Evolutionary conservation across 2,113 vertebrate genomes (phyloP).

Genomic region (Cyanoramphus novaezelandiae): DNA sequence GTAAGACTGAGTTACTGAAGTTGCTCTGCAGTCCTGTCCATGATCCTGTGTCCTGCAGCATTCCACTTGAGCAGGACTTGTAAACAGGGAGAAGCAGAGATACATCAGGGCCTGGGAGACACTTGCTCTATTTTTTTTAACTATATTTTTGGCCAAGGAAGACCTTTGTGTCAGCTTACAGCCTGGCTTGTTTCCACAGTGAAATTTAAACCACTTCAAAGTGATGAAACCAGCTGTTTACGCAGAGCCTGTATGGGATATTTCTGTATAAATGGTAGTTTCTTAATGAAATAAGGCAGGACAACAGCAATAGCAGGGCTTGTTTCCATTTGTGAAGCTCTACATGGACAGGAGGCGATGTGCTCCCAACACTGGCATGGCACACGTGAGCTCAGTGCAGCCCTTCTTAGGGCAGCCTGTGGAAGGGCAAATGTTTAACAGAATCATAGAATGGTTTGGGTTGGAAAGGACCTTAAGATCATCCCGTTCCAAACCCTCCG

Average conservation of each 20-base stretch:
- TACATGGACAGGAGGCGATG: background rate
- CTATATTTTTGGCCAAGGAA: background rate
- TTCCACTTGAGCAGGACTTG: background rate
- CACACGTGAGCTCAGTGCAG: fast-evolving
- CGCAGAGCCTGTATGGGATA: background rate
- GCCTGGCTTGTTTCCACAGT: background rate
- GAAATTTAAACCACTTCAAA: background rate
- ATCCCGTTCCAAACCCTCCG: too few species aligned
- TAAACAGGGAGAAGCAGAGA: background rate
- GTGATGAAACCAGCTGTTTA: background rate
- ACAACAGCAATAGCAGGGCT: background rate
- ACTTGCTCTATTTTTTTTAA: background rate
- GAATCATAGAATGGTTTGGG: too few species aligned
- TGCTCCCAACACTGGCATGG: fast-evolving
- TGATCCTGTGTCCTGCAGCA: background rate
- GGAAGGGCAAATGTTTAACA: too few species aligned
- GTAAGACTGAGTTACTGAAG: background rate
- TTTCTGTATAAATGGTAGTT: background rate
- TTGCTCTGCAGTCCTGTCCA: background rate
- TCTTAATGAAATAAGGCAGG: background rate
- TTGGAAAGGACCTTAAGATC: too few species aligned
- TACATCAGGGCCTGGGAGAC: background rate
- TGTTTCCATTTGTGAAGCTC: background rate
- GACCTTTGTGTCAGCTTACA: background rate
- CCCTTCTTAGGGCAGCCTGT: too few species aligned